phyloP scores from a whole-genome alignment of 1,140 invertebrate species.

The Odontomachus brunneus region DNA sequence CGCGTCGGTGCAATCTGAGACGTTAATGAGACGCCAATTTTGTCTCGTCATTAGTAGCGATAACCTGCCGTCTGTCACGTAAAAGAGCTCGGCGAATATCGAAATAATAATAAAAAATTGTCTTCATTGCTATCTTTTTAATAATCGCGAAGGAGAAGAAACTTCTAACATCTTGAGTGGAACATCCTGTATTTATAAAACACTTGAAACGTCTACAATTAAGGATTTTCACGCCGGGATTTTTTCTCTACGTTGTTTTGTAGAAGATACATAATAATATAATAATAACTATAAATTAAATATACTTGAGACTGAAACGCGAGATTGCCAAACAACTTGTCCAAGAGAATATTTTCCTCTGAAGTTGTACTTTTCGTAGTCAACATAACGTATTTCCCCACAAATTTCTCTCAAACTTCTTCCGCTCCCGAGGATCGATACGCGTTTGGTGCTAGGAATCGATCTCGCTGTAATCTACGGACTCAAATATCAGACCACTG shows the following conservation, averaged over 20 bases:
- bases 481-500: slow-evolving; percentile 44
- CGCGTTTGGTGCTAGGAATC: not conserved
- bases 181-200: too few relatives aligned
- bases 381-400: slow-evolving; percentile 1
- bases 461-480: slow-evolving; percentile 8
- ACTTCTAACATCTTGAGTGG: too few relatives aligned
- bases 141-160: too few relatives aligned
- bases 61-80: not conserved
- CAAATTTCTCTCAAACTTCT: not conserved
- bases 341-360: not conserved
- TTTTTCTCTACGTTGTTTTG: too few relatives aligned
- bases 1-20: slow-evolving; percentile 38
- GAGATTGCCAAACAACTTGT: too few relatives aligned
- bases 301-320: not conserved
- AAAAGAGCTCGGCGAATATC: too few relatives aligned
- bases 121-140: too few relatives aligned
- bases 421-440: slow-evolving; percentile 6
- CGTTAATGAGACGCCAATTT: slow-evolving; percentile 38
- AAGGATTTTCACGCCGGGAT: too few relatives aligned
- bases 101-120: too few relatives aligned
- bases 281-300: not conserved
- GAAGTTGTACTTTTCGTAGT: not conserved
- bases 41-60: not conserved
- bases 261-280: too few relatives aligned
- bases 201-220: too few relatives aligned